Conservation (phyloP, 2,888 invertebrate genomes). For the Orthonychiurus folsomi region DNA sequence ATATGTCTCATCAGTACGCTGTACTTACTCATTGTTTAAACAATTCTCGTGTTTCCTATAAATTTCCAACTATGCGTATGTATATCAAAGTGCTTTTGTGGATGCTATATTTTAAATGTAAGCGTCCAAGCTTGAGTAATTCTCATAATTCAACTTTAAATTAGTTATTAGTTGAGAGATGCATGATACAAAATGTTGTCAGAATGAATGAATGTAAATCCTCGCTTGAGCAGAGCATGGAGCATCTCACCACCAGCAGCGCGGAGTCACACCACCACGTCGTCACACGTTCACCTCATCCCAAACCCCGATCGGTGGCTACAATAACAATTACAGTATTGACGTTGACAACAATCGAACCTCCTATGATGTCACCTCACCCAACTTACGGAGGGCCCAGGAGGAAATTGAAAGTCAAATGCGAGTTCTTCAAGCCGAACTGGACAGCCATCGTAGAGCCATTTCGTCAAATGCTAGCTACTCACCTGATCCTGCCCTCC, state of each 20-base stretch:
- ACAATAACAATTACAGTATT: neutral
- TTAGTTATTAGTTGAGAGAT: too few species aligned
- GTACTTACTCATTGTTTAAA: too few species aligned
- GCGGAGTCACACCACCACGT: too few species aligned
- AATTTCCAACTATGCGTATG: too few species aligned
- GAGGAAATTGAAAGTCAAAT: neutral
- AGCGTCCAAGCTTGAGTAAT: too few species aligned
- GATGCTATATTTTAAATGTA: too few species aligned
- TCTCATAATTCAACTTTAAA: too few species aligned
- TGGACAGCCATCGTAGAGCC: neutral
- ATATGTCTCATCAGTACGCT: too few species aligned
- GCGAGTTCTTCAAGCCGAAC: neutral
- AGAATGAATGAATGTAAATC: neutral
- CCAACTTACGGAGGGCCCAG: neutral
- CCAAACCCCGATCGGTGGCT: neutral
- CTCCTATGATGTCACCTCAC: neutral
- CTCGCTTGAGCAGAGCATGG: neutral
- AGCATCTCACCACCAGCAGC: neutral
- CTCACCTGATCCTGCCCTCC: neutral
- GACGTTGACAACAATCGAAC: too few species aligned
- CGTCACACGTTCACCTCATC: neutral
- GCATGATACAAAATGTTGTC: too few species aligned
- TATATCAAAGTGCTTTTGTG: too few species aligned
- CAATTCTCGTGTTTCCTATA: too few species aligned
- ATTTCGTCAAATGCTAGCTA: neutral